Percentiles rank a stretch among this genome's conserved stretches.
These are phyloP conservation scores for Phortica okadai DNA, from an alignment of 2,888 invertebrate genomes.

Conservation along the genomic window DNA sequence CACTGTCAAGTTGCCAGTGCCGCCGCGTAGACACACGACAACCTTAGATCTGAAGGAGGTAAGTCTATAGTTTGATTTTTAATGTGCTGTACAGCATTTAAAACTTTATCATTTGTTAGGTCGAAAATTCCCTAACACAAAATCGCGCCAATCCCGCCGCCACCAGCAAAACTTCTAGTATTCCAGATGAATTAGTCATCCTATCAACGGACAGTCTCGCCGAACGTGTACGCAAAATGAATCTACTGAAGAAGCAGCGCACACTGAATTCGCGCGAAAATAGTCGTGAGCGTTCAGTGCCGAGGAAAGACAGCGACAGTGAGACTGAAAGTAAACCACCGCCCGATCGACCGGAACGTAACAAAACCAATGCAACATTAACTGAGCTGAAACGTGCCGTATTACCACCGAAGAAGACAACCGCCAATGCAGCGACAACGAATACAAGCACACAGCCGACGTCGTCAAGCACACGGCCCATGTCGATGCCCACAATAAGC, in stretches of 20 bases:
- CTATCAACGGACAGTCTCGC: constrained; percentile 84
- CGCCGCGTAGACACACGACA: constrained; percentile 81
- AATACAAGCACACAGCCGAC: constrained; percentile 41
- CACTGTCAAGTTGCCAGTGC: constrained; percentile 83
- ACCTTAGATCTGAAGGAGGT: constrained; percentile 77
- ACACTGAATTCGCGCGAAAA: constrained; percentile 73
- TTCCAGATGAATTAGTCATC: constrained; percentile 79
- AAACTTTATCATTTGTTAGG: constrained; percentile 56
- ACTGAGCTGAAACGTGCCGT: constrained; percentile 64
- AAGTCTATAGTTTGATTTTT: constrained; percentile 16
- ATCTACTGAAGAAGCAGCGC: constrained; percentile 77
- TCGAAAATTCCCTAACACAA: constrained; percentile 77
- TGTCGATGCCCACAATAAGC: constrained; percentile 11
- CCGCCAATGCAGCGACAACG: constrained; percentile 42
- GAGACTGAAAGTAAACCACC: constrained; percentile 56
- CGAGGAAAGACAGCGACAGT: constrained; percentile 71
- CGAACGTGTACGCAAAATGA: constrained; percentile 83
- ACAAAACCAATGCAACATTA: constrained; percentile 58
- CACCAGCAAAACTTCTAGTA: constrained; percentile 76
- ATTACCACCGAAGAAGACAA: constrained; percentile 66
- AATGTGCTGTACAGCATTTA: background rate
- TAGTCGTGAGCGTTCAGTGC: constrained; percentile 73
- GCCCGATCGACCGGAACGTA: constrained; percentile 72
- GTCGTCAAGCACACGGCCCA: constrained; percentile 20
- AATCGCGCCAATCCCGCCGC: constrained; percentile 78